These are phyloP conservation scores for Temnopleurus reevesii DNA, from an alignment of 53 echinoderm and acorn worm species.

Conservation along the genomic window DNA sequence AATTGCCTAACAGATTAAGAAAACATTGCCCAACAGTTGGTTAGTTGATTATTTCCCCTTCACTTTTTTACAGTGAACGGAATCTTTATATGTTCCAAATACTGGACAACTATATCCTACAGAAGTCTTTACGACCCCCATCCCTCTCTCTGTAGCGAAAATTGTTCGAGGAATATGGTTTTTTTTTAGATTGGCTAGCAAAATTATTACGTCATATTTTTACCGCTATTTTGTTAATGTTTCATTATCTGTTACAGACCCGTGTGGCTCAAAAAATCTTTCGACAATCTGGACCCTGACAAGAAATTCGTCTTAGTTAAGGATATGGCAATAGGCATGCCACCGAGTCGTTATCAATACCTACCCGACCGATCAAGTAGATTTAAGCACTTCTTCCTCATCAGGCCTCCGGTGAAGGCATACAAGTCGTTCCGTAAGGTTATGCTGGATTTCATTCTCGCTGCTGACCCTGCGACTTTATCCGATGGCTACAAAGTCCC, in stretches of 20 bases:
- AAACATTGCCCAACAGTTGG: too few relatives aligned
- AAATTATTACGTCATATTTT: too few relatives aligned
- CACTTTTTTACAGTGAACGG: too few relatives aligned
- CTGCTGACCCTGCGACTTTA: not conserved
- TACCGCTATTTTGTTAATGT: too few relatives aligned
- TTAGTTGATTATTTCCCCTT: too few relatives aligned
- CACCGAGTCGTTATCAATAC: constrained; percentile 31
- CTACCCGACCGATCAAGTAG: constrained; percentile 46
- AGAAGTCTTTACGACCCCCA: too few relatives aligned
- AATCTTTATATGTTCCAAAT: too few relatives aligned
- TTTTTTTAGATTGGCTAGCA: too few relatives aligned
- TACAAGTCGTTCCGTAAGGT: constrained; percentile 26
- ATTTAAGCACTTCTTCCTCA: constrained; percentile 44
- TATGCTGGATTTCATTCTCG: not conserved
- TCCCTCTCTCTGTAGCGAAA: too few relatives aligned
- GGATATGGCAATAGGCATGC: constrained; percentile 46
- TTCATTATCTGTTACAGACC: constrained; percentile 7
- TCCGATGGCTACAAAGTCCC: not conserved
- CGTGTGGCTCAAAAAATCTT: not conserved
- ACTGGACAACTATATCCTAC: too few relatives aligned
- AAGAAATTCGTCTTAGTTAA: constrained; percentile 48
- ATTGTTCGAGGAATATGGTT: too few relatives aligned
- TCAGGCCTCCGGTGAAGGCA: constrained; percentile 19
- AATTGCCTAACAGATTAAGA: too few relatives aligned
- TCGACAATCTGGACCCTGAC: constrained; percentile 31